phyloP scores from a whole-genome alignment of 2,888 invertebrate genomes.

The Euphydryas editha region DNA sequence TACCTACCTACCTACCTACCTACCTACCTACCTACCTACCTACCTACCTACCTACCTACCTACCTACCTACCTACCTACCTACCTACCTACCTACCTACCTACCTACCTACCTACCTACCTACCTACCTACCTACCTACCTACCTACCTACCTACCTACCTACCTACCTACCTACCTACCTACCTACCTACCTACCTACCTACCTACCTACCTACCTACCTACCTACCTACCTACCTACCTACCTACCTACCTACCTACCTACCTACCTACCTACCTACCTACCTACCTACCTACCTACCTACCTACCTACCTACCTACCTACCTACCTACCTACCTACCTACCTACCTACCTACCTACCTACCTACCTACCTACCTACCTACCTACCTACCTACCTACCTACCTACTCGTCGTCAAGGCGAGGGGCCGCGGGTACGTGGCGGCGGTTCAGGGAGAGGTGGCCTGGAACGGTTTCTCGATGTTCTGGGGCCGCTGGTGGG shows the following conservation, averaged over 20 bases:
- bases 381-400: constrained; percentile 28
- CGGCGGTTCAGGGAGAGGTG: too few species aligned
- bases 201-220: constrained; percentile 1
- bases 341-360: constrained; percentile 28
- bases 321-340: constrained; percentile 4
- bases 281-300: constrained; percentile 1
- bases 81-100: constrained; percentile 17
- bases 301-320: constrained; percentile 1
- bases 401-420: constrained; percentile 20
- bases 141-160: constrained; percentile 1
- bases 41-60: constrained; percentile 17
- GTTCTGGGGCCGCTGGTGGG: too few species aligned
- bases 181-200: constrained; percentile 1
- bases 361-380: constrained; percentile 16
- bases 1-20: not conserved
- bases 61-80: constrained; percentile 21
- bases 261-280: constrained; percentile 1
- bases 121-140: constrained; percentile 1
- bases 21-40: constrained; percentile 13
- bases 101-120: constrained; percentile 1
- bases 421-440: too few species aligned
- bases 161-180: constrained; percentile 1
- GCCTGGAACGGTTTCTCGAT: too few species aligned
- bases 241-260: constrained; percentile 1
- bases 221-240: constrained; percentile 1